Evolutionary conservation across 2,113 vertebrate genomes (phyloP).

Genomic region (Etheostoma spectabile): DNA sequence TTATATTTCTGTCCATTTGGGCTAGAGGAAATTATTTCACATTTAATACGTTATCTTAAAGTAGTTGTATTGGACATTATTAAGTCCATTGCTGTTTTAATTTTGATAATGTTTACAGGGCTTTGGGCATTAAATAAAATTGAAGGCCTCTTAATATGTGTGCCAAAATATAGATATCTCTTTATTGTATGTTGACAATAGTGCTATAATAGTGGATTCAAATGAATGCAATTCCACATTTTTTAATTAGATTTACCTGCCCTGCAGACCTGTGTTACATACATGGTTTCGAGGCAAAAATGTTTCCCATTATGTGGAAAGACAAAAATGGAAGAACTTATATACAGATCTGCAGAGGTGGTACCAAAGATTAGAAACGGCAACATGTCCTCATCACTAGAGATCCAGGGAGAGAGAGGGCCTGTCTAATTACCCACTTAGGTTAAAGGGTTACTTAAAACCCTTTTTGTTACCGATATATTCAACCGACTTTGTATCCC

Average conservation of each 20-base stretch:
- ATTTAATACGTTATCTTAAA: background rate
- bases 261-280: background rate
- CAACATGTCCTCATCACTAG: slow-evolving; percentile 6
- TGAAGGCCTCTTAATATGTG: background rate
- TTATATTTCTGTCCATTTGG: background rate
- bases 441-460: background rate
- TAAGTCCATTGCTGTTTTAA: background rate
- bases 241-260: background rate
- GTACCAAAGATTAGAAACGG: background rate
- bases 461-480: too few species aligned
- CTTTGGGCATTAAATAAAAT: slow-evolving; percentile 5
- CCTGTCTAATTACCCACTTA: background rate
- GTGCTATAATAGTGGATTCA: too few species aligned
- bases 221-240: background rate
- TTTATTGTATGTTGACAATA: background rate
- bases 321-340: background rate
- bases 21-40: background rate
- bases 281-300: background rate
- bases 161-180: background rate
- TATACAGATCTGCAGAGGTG: background rate
- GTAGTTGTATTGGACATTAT: background rate
- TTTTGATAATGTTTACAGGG: background rate
- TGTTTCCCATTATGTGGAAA: background rate
- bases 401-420: slow-evolving; percentile 8
- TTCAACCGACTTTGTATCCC: too few species aligned